Base-by-base conservation (phyloP, 2,797 vertebrate genomes). In the Novumbra hubbsi region DNA sequence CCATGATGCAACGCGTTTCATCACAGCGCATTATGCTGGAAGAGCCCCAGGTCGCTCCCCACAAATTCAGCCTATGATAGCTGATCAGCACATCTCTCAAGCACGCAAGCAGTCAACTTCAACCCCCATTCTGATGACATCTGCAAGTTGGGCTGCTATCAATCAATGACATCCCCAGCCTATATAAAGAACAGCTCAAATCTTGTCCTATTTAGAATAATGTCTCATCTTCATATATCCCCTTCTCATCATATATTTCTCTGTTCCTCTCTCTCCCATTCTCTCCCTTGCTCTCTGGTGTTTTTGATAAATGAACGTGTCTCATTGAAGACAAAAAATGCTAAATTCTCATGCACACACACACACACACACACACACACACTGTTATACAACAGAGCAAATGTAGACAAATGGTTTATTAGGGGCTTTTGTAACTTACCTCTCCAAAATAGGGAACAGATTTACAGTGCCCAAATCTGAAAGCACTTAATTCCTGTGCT, bases 141-240 rank as follows among this genome's bases (percentile, higher is more conserved):
- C 88, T 87, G 90, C 87, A 80, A 80, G 74, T 80, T 28, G 55
- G n/a, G 75, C 65, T 5, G 79, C 86, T 79, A 90, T 90, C 90
- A 86, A 79, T 90, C 88, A 88, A 70, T 75, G 83, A 77, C 89
- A 72, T 45, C 66, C 50, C 30, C 63, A 71, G 78, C 85, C 80
- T 72, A 78, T 81, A 84, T 87, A 84, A 83, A 86, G 86, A 88
- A 87, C 86, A 85, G 86, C 73, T 62, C 80, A 85, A 87, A 79
- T 79, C 86, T 86, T 83, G 87, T 32, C 83, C 90, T 85, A 87
- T 88, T 90, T 87, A 88, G 75, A 84, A 83, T 74, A 19, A 82
- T 80, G 86, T 83, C 82, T 86, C 75, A 85, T 85, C 79, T 45
- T 45, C 11, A 2, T 78, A 34, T 1, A 11, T 50, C 66, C 62